A percentile compares a stretch with the other conserved stretches of the same genome.
Evolutionary conservation across 2,888 invertebrate species (phyloP).

Genomic region (Operophtera brumata): DNA sequence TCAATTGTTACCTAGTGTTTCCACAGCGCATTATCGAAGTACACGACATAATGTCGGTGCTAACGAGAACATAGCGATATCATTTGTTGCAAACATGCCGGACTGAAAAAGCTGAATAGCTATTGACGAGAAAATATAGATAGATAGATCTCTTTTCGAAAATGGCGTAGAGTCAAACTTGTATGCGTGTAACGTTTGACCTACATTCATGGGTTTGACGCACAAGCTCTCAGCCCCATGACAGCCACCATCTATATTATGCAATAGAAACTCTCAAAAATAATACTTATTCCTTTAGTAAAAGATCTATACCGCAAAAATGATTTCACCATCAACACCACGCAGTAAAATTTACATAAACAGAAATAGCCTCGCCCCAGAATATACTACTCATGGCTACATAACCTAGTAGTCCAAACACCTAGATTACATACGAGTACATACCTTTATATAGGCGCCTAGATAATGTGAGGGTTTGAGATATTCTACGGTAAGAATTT

Average conservation of each 20-base stretch:
- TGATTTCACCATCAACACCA: constrained; percentile 36
- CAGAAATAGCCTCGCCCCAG: constrained; percentile 34
- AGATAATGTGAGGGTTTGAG: not conserved
- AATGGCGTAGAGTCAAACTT: no score
- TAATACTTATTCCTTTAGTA: not conserved
- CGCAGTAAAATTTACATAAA: constrained; percentile 38
- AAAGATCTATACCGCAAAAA: constrained; percentile 15
- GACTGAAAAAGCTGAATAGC: not conserved
- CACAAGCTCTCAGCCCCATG: no score
- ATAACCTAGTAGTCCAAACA: constrained; percentile 3
- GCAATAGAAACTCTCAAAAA: no score
- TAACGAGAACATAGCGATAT: constrained; percentile 17
- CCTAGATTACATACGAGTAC: not conserved
- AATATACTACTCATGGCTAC: constrained; percentile 13
- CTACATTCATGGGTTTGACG: no score
- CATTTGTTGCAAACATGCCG: not conserved
- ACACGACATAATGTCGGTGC: constrained; percentile 17
- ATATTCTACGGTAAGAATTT: no score
- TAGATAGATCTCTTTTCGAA: no score
- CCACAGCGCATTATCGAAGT: not conserved
- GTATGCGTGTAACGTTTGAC: no score
- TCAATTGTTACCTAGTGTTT: not conserved
- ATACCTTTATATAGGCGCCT: not conserved
- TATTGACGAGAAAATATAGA: no score
- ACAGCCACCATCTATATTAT: no score